Evolutionary conservation across 2,797 vertebrate genomes (phyloP), one percentile per base, ranked within the genome.

Genomic region (Rhynchonycteris naso): DNA sequence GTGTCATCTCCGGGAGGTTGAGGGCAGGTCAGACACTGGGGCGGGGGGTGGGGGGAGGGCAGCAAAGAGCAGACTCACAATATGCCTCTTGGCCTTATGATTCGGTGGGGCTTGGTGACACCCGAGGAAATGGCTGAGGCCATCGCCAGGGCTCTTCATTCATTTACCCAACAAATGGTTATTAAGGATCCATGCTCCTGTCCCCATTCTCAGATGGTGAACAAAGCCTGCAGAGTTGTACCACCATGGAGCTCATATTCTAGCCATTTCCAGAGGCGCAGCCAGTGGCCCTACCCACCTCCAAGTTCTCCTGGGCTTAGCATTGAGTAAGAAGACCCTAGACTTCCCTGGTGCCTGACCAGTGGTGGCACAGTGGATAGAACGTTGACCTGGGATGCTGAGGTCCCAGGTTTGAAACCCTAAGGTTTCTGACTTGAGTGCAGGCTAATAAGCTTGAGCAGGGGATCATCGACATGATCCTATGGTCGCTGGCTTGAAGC

Each of bases 1-100:
- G 30, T 88, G 66, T 79, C 82, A 47, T 72, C 91, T 69, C 65
- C 85, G 80, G 26, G 74, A 95, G 65, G 26, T 47, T 21, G 59
- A 86, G 63, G 59, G 80, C 75, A 54, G 16, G 58, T 83, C 30
- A 69, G 90, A 68, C 10, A 30, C 5, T 54, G 65, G 28, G 11
- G 47, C 14, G 14, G 47, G 54, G n/a, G 65, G 24, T 7, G 47
- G 15, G 18, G 52, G 54, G 30, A 16, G 13, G 33, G 16, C 66
- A 22, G 38, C 26, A 19, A 33, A 24, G 21, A 35, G 28, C 16
- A 3, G 16, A 30, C 38, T 63, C 54, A 76, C 19, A 5, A 15
- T 54, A 56, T 63, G 10, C 58, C 38, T 69, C 26, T 35, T 9
- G 5, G 6, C 50, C 14, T 68, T 43, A 7, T 18, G 75, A 63